Conservation (phyloP, 2,797 vertebrate species). For the Sternotherus odoratus region DNA sequence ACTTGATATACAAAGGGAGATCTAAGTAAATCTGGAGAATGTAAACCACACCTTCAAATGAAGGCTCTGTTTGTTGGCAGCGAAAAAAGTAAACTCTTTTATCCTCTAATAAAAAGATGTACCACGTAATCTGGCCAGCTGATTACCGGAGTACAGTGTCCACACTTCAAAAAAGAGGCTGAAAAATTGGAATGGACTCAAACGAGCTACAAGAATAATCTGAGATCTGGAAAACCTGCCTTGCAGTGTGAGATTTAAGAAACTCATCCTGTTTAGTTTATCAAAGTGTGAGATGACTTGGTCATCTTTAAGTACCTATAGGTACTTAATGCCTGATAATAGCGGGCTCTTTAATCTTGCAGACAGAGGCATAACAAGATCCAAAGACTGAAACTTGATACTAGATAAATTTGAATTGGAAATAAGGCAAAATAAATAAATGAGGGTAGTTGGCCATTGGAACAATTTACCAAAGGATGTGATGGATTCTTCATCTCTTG, state of each 20-base stretch:
- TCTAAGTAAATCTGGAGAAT: conserved; percentile 34
- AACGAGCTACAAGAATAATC: conserved; percentile 24
- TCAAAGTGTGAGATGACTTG: background rate
- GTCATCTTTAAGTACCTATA: background rate
- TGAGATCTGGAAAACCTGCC: conserved; percentile 23
- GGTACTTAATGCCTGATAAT: background rate
- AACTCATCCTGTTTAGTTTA: conserved; percentile 16
- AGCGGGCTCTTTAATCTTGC: background rate
- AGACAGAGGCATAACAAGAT: background rate
- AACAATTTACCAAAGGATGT: background rate
- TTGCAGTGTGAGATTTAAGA: conserved; percentile 14
- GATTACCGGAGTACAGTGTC: background rate
- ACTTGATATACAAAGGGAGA: background rate
- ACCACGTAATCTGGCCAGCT: background rate
- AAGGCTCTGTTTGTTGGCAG: background rate
- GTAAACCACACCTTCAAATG: background rate
- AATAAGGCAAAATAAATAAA: background rate
- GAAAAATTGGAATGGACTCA: background rate
- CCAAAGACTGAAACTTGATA: conserved; percentile 14
- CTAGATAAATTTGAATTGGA: background rate
- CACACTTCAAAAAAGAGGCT: background rate
- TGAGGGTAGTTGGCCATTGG: background rate
- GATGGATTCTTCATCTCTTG: no score
- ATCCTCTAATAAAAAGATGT: background rate
- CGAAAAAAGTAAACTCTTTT: background rate